phyloP scores from a whole-genome alignment of 2,797 vertebrate species.

The Salmo trutta region DNA sequence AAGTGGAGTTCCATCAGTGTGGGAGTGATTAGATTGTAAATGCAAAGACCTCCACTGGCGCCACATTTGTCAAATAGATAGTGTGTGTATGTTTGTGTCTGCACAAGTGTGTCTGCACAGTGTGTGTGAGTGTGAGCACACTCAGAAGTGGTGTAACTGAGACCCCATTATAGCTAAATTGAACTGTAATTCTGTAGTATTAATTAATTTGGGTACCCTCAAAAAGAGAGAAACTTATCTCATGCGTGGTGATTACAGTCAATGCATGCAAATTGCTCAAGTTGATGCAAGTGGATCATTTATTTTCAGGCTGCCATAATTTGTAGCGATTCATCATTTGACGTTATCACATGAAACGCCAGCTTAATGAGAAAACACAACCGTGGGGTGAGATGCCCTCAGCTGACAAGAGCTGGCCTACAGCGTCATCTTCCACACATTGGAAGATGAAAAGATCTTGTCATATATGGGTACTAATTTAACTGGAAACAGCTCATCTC shows the following conservation, averaged over 20 bases:
- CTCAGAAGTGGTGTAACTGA: neutral
- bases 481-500: neutral
- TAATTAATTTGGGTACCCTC: constrained; percentile 25
- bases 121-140: constrained; percentile 11
- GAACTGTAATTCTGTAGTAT: constrained; percentile 32
- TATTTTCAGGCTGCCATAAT: constrained; percentile 39
- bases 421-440: neutral
- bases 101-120: neutral
- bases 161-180: constrained; percentile 5
- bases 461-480: neutral
- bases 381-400: neutral
- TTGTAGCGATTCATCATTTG: constrained; percentile 44
- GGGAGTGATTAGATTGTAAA: constrained; percentile 6
- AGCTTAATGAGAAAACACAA: constrained; percentile 14
- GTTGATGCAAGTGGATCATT: constrained; percentile 22
- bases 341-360: constrained; percentile 16
- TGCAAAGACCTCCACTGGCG: constrained; percentile 6
- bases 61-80: constrained; percentile 32
- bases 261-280: constrained; percentile 26
- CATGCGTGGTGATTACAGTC: constrained; percentile 26
- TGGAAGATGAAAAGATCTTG: neutral
- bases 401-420: neutral
- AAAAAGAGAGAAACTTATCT: constrained; percentile 34
- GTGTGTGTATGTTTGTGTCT: constrained; percentile 15
- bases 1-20: neutral